Conservation (phyloP, 2,888 invertebrate species). For the Pollenia griseotomentosa region DNA sequence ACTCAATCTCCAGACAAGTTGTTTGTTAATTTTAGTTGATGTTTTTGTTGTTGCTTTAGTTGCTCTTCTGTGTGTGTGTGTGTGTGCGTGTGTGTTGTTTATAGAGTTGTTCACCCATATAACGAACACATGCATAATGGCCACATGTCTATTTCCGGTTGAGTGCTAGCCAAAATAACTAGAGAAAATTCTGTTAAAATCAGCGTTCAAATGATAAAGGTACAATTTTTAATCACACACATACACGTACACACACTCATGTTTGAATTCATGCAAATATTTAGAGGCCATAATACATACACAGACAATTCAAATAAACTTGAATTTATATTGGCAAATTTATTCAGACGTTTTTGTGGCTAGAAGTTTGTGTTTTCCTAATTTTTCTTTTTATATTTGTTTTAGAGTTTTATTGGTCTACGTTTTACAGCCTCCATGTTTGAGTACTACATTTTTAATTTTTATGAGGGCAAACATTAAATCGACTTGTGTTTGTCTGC, state of each 20-base stretch:
- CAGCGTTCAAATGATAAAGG: constrained; percentile 66
- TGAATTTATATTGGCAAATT: constrained; percentile 58
- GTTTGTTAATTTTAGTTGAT: constrained; percentile 58
- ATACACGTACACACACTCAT: background rate
- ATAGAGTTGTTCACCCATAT: constrained; percentile 70
- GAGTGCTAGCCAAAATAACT: constrained; percentile 71
- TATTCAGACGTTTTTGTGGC: constrained; percentile 52
- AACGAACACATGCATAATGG: constrained; percentile 73
- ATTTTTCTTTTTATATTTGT: constrained; percentile 21
- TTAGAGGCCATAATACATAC: background rate
- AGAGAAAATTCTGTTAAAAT: constrained; percentile 73
- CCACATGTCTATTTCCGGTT: constrained; percentile 76
- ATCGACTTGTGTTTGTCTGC: constrained; percentile 37
- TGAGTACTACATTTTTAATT: constrained; percentile 5
- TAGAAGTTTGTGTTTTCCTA: constrained; percentile 32
- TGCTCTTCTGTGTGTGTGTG: constrained; percentile 23
- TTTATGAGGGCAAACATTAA: constrained; percentile 49
- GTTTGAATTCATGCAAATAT: constrained; percentile 11
- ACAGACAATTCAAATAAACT: constrained; percentile 54
- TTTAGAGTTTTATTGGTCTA: constrained; percentile 13
- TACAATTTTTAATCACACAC: constrained; percentile 19
- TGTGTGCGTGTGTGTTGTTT: constrained; percentile 58
- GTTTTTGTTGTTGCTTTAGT: constrained; percentile 47
- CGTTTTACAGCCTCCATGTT: background rate
- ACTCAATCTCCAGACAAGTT: constrained; percentile 58